A percentile compares a stretch with the other conserved stretches of the same genome.
Conservation (phyloP, 2,113 vertebrate species). For the Acanthisitta chloris region DNA sequence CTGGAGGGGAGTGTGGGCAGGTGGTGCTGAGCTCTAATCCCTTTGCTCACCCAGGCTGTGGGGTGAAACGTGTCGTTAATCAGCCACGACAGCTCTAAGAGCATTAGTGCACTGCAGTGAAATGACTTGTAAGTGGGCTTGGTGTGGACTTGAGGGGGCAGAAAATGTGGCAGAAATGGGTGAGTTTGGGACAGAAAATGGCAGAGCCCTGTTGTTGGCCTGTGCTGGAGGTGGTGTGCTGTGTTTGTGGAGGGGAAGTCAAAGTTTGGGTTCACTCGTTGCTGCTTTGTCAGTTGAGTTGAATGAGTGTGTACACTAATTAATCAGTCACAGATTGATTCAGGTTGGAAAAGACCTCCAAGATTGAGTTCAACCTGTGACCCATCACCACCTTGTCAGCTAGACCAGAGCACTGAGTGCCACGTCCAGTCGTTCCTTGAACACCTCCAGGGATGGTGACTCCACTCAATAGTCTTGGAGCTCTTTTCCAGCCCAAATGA, state of each 20-base stretch:
- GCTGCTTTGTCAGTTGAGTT: not conserved
- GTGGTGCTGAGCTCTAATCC: not conserved
- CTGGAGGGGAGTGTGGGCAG: not conserved
- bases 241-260: not conserved
- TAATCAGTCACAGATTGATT: not conserved
- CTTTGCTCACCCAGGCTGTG: not conserved
- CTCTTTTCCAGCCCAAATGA: too few relatives aligned
- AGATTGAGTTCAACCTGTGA: too few relatives aligned
- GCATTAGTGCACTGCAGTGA: not conserved
- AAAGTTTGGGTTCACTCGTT: not conserved
- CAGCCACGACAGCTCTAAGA: not conserved
- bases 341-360: not conserved
- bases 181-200: not conserved
- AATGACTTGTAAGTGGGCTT: not conserved
- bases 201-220: not conserved
- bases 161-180: not conserved
- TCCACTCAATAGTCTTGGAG: too few relatives aligned
- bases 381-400: too few relatives aligned
- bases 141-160: not conserved
- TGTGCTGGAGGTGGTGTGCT: not conserved
- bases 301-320: accelerated
- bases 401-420: too few relatives aligned
- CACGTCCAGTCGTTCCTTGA: too few relatives aligned
- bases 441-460: too few relatives aligned
- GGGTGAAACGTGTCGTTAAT: not conserved